Base-by-base conservation (phyloP, 2,113 vertebrate species). In the Nicator chloris region DNA sequence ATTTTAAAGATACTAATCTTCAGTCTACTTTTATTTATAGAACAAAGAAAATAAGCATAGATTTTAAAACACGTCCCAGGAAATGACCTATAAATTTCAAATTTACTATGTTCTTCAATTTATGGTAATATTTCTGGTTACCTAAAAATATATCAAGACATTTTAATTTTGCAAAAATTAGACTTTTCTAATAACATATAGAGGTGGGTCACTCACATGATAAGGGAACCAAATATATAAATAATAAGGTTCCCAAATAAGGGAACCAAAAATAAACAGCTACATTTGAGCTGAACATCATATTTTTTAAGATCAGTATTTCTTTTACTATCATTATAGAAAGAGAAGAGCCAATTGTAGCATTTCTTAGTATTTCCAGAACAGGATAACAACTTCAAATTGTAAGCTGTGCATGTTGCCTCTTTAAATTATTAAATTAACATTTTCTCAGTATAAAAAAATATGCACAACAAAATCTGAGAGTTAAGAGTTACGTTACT, bases 1-100 rank as follows among this genome's bases (percentile, higher is more conserved):
- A 91, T 88, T 95, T 97, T 92, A 88, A 96, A 92, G 85, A 47
- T 30, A 14, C 16, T 45, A 53, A 90, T 94, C 70, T 93, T 85
- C 45, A 92, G 80, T 37, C 40, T 77, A 63, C 21, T 83, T 90
- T 77, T 85, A 94, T 91, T 94, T 88, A 87, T 35, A 93, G 65
- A 78, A 61, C 11, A 89, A 87, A 76, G 50, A 71, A 95, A 76
- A 45, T 64, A 93, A 93, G 40, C 8, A 37, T 28, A 66, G 15
- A 91, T 91, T 89, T 76, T 51, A 49, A 54, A 96, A 75, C 17
- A 85, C 89, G 83, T 63, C 24, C 16, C 15, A 73, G 18, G 4
- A 93, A 92, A 80, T 45, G 15, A 6, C 6, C 19, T 27, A 16
- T 31, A 77, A 27, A 51, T 84, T 86, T 86, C 22, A 27, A 71